phyloP scores from a whole-genome alignment of 2,113 vertebrate species.

The Bolborhynchus lineola region DNA sequence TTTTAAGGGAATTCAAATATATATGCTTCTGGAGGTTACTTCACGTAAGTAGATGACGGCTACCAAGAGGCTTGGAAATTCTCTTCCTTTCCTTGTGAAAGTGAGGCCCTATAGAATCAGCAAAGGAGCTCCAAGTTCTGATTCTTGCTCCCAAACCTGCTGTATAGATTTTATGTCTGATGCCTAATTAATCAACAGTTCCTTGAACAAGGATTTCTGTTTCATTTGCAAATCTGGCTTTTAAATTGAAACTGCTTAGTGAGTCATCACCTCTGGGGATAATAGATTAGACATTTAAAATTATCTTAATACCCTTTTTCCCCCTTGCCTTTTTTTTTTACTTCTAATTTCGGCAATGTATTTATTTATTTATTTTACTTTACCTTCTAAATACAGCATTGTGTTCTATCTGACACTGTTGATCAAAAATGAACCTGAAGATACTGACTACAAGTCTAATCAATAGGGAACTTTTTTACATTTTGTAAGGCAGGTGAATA shows the following conservation, averaged over 20 bases:
- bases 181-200: background rate
- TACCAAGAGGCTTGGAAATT: background rate
- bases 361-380: background rate
- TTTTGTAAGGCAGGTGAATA: background rate
- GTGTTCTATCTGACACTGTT: background rate
- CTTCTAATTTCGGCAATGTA: background rate
- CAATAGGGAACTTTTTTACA: background rate
- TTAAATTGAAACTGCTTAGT: background rate
- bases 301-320: background rate
- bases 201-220: background rate
- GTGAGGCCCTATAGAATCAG: background rate
- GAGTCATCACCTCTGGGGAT: background rate
- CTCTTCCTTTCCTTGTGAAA: background rate
- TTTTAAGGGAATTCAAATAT: background rate
- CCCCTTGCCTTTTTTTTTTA: background rate
- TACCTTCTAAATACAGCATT: background rate
- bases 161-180: background rate
- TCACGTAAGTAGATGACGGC: background rate
- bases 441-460: background rate
- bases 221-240: background rate
- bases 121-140: background rate
- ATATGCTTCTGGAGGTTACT: background rate
- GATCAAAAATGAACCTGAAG: background rate
- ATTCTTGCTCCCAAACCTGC: background rate
- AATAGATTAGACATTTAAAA: background rate